phyloP scores from a whole-genome alignment of 2,888 invertebrate genomes.

The Eretmocerus hayati region DNA sequence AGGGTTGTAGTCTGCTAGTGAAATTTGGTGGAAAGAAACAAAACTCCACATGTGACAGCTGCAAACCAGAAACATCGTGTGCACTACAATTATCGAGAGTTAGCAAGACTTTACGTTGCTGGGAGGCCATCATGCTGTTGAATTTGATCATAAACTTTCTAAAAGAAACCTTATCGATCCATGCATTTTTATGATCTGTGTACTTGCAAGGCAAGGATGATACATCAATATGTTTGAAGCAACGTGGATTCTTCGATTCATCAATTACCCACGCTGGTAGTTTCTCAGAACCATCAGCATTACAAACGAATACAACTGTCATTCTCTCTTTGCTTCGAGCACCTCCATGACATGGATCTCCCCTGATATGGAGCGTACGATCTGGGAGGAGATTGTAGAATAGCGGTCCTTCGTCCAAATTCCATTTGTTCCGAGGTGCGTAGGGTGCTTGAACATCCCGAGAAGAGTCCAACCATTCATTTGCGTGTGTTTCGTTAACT shows the following conservation, averaged over 20 bases:
- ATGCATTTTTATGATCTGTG: background rate
- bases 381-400: background rate
- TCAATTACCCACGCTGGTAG: background rate
- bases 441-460: background rate
- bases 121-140: background rate
- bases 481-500: too few relatives aligned
- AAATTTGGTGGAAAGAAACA: background rate
- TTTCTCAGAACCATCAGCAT: background rate
- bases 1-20: background rate
- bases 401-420: background rate
- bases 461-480: background rate
- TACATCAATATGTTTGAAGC: background rate
- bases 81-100: background rate
- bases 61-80: background rate
- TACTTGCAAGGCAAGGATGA: background rate
- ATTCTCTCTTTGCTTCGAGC: background rate
- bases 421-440: background rate
- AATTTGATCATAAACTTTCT: background rate
- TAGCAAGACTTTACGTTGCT: background rate
- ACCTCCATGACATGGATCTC: slow-evolving; percentile 3
- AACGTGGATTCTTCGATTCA: background rate
- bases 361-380: background rate
- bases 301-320: too few relatives aligned
- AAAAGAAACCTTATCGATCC: background rate
- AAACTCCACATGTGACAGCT: background rate